Base-by-base conservation (phyloP, 2,888 invertebrate species). In the Antheraea yamamai region DNA sequence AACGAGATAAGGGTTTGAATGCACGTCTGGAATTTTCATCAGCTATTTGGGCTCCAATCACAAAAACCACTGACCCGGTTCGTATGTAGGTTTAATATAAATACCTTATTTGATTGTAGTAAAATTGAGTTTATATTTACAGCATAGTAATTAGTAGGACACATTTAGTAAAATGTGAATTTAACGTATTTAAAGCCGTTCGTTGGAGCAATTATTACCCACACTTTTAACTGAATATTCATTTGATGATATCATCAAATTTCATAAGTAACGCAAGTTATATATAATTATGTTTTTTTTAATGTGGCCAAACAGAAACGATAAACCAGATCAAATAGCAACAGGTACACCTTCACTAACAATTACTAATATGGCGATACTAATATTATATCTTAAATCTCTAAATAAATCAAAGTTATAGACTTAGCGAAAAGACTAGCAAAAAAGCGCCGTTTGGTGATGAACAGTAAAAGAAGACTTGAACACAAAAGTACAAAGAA, bases 371-470 rank as follows among this genome's bases (percentile, higher is more conserved):
- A 55, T 58, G n/a, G 0, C 23, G 47, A n/a, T 61, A 61, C 61
- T 61, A 23, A 64, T 55, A 66, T 14, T 39, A 51, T 74, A 70
- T 39, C 26, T 16, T 72, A 78, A 8, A n/a, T n/a, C n/a, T n/a
- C n/a, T n/a, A n/a, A n/a, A n/a, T n/a, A n/a, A n/a, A 61, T 10
- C n/a, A 61, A 61, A 87, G 86, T 79, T 47, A 78, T 81, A 78
- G 77, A 80, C 47, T 61, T 88, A 68, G 79, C 83, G 58, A 83
- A 86, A 39, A 83, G 84, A 72, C 77, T 87, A 76, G 73, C 76
- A 20, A 86, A 84, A 77, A 86, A 88, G 30, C 81, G 87, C 73
- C 82, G 82, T 66, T 78, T 89, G 75, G 76, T 87, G 14, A 77
- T 89, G 66, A 84, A 87, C 64, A 76, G 74, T 16, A 78, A 78